Percentiles rank a stretch among this genome's conserved stretches.
These are phyloP conservation scores for Platorchestia sp. DNA, from an alignment of 1,140 invertebrate species.

Conservation along the genomic window DNA sequence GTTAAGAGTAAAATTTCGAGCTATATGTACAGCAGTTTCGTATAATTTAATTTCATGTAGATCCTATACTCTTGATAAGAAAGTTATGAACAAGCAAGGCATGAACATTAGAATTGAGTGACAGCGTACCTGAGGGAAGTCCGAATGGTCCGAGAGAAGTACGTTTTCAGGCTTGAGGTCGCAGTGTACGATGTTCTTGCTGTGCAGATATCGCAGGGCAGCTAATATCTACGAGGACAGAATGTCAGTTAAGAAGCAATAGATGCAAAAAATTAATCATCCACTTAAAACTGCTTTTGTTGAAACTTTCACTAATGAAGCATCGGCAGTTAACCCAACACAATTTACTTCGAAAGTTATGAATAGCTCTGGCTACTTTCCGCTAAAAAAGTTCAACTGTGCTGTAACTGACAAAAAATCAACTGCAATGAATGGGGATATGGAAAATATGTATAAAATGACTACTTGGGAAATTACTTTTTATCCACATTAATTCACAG, in stretches of 20 bases:
- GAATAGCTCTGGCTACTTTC: neutral
- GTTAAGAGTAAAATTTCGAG: neutral
- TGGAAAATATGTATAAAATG: neutral
- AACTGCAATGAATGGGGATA: neutral
- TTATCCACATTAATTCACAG: neutral
- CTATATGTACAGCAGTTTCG: neutral
- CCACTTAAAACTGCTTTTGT: neutral
- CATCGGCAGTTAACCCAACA: neutral
- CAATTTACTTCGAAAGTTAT: neutral
- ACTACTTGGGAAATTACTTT: neutral
- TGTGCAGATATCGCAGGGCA: slow-evolving; percentile 97
- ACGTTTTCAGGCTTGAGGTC: slow-evolving; percentile 99
- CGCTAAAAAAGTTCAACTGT: neutral
- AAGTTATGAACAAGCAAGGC: neutral
- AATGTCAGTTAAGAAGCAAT: neutral
- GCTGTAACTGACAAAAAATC: too few species aligned
- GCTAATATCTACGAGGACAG: slow-evolving; percentile 84
- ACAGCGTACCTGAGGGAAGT: slow-evolving; percentile 85
- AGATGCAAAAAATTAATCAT: neutral
- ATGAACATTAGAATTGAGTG: neutral
- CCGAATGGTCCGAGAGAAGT: slow-evolving; percentile 89
- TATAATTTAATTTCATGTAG: too few species aligned
- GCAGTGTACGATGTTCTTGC: slow-evolving; percentile 91
- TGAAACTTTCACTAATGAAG: neutral
- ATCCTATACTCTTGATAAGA: neutral